phyloP scores from a whole-genome alignment of 1,140 invertebrate species.

The Eriocheir sinensis region DNA sequence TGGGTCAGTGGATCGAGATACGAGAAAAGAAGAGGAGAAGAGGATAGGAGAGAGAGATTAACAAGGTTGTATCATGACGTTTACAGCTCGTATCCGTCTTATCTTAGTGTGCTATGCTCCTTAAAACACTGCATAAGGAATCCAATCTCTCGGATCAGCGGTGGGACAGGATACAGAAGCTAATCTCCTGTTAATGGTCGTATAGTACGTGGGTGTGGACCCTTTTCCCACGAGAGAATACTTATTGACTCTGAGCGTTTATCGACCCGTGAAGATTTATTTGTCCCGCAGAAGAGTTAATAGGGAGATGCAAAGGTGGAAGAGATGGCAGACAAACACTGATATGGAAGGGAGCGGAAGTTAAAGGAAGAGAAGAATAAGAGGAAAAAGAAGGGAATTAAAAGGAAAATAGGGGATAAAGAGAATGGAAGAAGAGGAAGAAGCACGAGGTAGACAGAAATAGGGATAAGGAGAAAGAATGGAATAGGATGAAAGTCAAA shows the following conservation, averaged over 20 bases:
- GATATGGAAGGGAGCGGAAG: too few species aligned
- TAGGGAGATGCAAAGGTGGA: neutral
- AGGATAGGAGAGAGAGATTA: neutral
- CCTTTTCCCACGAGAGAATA: neutral
- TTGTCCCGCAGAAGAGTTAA: too few species aligned
- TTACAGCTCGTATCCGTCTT: neutral
- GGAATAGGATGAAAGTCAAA: neutral
- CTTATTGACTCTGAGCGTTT: neutral
- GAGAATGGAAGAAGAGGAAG: neutral
- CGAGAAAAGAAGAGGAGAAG: too few species aligned
- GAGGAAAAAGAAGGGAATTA: neutral
- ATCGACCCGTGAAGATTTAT: too few species aligned
- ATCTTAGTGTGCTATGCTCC: neutral
- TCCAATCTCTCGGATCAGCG: neutral
- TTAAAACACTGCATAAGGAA: conserved; percentile 8
- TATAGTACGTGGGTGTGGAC: neutral
- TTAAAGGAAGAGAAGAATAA: neutral
- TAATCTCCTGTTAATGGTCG: neutral
- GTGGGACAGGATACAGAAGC: neutral
- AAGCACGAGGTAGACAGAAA: neutral
- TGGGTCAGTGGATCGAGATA: too few species aligned
- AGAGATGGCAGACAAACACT: too few species aligned
- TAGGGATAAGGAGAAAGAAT: neutral
- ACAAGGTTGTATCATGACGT: neutral
- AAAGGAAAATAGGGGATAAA: neutral